A percentile compares a stretch with the other conserved stretches of the same genome.
phyloP scores from a whole-genome alignment of 2,113 vertebrate genomes.

The Pelobates fuscus region DNA sequence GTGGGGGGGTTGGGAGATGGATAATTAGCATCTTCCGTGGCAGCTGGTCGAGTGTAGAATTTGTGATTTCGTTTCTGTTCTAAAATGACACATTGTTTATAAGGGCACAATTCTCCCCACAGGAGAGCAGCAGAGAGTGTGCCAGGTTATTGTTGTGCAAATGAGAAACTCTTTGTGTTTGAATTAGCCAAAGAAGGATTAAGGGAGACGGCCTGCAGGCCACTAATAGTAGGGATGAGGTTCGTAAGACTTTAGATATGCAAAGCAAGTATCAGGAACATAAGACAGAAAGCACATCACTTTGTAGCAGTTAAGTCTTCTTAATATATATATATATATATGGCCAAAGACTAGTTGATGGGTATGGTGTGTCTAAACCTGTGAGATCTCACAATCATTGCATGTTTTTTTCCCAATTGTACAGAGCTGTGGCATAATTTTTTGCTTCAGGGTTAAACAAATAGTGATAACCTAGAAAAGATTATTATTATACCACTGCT shows the following conservation, averaged over 20 bases:
- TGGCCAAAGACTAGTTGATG: constrained; percentile 12
- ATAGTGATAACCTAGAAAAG: too few relatives aligned
- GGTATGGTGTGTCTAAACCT: too few relatives aligned
- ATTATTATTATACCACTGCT: too few relatives aligned
- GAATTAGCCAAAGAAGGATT: constrained; percentile 50
- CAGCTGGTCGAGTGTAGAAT: constrained; percentile 46
- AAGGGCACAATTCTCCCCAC: constrained; percentile 38
- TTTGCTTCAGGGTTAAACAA: too few relatives aligned
- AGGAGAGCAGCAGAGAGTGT: constrained; percentile 47
- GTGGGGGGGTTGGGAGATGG: not conserved
- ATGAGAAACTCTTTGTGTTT: constrained; percentile 43
- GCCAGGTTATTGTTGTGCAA: constrained; percentile 48
- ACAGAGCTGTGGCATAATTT: too few relatives aligned
- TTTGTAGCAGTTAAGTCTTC: constrained; percentile 15
- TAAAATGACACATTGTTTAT: constrained; percentile 50
- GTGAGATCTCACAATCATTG: too few relatives aligned
- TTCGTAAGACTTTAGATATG: constrained; percentile 45
- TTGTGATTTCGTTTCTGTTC: constrained; percentile 45
- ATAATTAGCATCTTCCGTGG: constrained; percentile 50
- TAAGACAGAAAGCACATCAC: constrained; percentile 27
- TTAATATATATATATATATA: not conserved
- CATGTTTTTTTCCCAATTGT: too few relatives aligned
- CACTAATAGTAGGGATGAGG: constrained; percentile 51
- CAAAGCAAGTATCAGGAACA: constrained; percentile 25
- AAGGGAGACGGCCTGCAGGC: constrained; percentile 41